Conservation (phyloP, 53 echinoderm and acorn worm genomes). For the Henricia sp. region DNA sequence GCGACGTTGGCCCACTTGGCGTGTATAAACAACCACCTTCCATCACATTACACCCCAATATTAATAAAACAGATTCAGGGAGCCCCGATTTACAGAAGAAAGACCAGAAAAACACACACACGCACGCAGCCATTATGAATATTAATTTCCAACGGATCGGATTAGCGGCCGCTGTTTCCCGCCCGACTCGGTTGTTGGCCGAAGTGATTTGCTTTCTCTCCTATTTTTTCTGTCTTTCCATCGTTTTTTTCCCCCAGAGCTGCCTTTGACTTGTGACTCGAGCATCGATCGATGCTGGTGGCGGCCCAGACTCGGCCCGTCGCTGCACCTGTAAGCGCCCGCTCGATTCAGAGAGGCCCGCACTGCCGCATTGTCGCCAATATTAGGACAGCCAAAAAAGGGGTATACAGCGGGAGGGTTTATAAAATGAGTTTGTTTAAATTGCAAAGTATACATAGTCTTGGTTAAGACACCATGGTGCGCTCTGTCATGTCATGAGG, state of each 20-base stretch:
- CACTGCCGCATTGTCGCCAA: constrained; percentile 52
- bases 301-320: background rate
- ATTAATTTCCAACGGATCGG: constrained; percentile 56
- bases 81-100: background rate
- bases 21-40: constrained; percentile 60
- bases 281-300: constrained; percentile 57
- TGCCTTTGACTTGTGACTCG: constrained; percentile 58
- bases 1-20: constrained; percentile 8
- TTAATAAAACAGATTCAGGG: constrained; percentile 44
- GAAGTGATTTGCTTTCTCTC: background rate
- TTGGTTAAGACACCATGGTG: background rate
- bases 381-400: constrained; percentile 28
- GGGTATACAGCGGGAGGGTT: background rate
- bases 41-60: constrained; percentile 51
- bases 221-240: background rate
- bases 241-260: background rate
- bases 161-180: constrained; percentile 51
- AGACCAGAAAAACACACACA: constrained; percentile 32
- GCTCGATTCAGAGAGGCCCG: constrained; percentile 32
- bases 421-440: constrained; percentile 20
- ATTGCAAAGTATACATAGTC: constrained; percentile 36
- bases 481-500: background rate
- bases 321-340: constrained; percentile 59
- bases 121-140: constrained; percentile 45
- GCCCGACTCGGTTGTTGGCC: too few relatives aligned